Percentiles rank a stretch among this genome's conserved stretches.
Conservation (phyloP, 2,113 vertebrate genomes). For the Saiga tatarica region DNA sequence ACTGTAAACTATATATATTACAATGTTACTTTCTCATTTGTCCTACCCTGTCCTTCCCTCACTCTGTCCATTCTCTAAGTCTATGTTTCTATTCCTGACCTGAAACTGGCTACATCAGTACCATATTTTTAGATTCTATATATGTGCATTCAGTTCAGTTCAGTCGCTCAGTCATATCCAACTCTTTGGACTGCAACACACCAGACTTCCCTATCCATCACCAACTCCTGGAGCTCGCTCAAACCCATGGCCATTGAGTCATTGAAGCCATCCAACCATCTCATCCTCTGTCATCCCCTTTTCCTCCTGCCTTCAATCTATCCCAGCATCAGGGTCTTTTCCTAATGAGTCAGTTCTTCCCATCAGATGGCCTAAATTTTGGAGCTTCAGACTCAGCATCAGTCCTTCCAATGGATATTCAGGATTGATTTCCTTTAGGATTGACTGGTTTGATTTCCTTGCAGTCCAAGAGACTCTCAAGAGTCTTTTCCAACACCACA, state of each 20-base stretch:
- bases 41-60: background rate
- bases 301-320: background rate
- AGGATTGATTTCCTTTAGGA: background rate
- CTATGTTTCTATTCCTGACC: background rate
- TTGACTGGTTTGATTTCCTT: background rate
- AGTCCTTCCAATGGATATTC: background rate
- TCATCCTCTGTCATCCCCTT: background rate
- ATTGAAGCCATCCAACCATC: background rate
- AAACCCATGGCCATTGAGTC: background rate
- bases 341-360: background rate
- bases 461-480: background rate
- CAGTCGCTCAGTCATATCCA: rapidly evolving
- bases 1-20: background rate
- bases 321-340: background rate
- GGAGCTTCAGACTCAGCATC: background rate
- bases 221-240: background rate
- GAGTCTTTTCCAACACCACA: background rate
- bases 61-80: background rate
- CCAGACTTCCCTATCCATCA: background rate
- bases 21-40: background rate
- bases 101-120: background rate
- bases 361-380: background rate
- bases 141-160: background rate
- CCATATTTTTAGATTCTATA: background rate
- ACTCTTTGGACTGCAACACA: background rate